A percentile compares a stretch with the other conserved stretches of the same genome.
Conservation (phyloP, 1,140 invertebrate species). For the Calosoma granatense region DNA sequence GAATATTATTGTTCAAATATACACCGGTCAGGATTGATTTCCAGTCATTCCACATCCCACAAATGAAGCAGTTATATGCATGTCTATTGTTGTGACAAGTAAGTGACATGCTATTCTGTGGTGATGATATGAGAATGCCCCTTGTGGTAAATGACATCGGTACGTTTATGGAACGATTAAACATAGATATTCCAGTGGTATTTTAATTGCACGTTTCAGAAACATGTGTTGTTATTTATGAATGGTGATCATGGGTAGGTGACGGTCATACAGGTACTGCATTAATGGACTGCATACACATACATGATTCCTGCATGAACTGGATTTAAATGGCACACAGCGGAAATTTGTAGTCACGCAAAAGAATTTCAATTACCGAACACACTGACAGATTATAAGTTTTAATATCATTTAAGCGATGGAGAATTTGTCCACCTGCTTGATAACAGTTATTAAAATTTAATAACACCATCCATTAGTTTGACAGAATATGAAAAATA, state of each 20-base stretch:
- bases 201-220: slow-evolving; percentile 1
- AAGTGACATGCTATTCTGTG: too few relatives aligned
- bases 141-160: neutral
- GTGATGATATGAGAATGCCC: neutral
- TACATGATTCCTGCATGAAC: neutral
- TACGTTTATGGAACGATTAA: neutral
- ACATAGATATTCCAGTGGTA: neutral
- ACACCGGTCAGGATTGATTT: too few relatives aligned
- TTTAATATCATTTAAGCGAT: too few relatives aligned
- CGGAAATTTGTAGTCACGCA: neutral
- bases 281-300: neutral
- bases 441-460: too few relatives aligned
- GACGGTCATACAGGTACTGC: neutral
- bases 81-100: too few relatives aligned
- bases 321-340: neutral
- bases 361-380: neutral
- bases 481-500: too few relatives aligned
- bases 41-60: too few relatives aligned
- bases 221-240: slow-evolving; percentile 1
- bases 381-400: neutral
- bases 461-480: too few relatives aligned
- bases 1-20: too few relatives aligned
- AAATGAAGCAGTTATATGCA: too few relatives aligned
- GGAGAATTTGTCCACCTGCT: too few relatives aligned
- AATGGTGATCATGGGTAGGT: neutral